Percentiles rank a stretch among this genome's conserved stretches.
Conservation (phyloP, 2,888 invertebrate genomes). For the Agonopterix heracliana region DNA sequence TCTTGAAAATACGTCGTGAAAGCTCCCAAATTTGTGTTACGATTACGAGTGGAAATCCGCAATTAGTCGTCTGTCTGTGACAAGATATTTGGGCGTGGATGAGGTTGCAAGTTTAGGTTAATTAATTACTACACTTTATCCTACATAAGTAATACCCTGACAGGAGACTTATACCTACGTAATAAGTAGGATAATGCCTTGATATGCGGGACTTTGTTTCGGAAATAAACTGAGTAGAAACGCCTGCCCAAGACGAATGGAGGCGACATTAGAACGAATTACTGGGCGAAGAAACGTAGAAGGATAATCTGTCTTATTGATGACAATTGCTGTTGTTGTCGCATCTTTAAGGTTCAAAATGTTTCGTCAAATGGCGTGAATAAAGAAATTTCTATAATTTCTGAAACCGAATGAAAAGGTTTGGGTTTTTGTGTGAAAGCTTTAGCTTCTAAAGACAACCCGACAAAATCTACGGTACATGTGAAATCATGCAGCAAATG, state of each 20-base stretch:
- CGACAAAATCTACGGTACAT: no score
- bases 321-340: neutral
- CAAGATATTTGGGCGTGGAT: constrained; percentile 31
- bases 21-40: no score
- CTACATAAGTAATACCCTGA: neutral
- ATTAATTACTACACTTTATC: constrained; percentile 34
- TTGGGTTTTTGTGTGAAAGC: no score
- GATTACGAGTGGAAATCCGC: neutral
- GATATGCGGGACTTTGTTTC: constrained; percentile 6
- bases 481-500: no score
- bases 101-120: constrained; percentile 29
- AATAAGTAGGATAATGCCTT: no score
- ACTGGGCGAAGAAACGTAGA: constrained; percentile 24
- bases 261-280: constrained; percentile 43
- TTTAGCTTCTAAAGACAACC: no score
- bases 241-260: constrained; percentile 36
- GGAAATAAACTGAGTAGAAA: constrained; percentile 7
- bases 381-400: no score
- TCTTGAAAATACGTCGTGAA: no score
- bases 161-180: no score
- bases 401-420: no score
- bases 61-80: constrained; percentile 4
- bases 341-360: neutral
- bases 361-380: constrained; percentile 2
- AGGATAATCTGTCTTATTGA: constrained; percentile 16